Evolutionary conservation across 2,888 invertebrate genomes (phyloP).

Genomic region (Antheraea yamamai): DNA sequence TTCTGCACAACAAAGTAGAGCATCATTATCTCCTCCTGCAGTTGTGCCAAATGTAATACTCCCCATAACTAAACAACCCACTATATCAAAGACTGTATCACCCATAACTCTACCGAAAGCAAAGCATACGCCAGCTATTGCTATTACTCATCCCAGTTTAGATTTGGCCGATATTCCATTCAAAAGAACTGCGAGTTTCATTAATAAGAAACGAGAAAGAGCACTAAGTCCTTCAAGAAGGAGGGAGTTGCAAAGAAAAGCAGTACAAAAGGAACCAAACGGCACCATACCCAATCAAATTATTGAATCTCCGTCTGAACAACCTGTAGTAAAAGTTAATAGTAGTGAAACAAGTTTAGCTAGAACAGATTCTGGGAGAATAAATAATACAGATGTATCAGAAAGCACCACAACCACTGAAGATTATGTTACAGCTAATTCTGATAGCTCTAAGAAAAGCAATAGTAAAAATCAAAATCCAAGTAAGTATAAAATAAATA

Average conservation of each 20-base stretch:
- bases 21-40: constrained; percentile 74
- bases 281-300: constrained; percentile 67
- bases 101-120: constrained; percentile 57
- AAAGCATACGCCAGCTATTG: constrained; percentile 79
- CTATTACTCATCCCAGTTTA: constrained; percentile 81
- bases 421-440: constrained; percentile 93
- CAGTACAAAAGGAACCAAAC: constrained; percentile 70
- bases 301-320: constrained; percentile 64
- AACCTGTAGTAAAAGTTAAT: constrained; percentile 57
- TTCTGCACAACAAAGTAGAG: constrained; percentile 56
- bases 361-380: constrained; percentile 87
- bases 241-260: constrained; percentile 72
- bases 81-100: constrained; percentile 61
- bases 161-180: constrained; percentile 75
- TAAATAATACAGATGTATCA: constrained; percentile 89
- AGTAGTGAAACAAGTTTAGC: constrained; percentile 80
- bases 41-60: constrained; percentile 69
- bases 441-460: constrained; percentile 87
- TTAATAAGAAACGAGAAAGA: constrained; percentile 77
- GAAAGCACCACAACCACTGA: constrained; percentile 93
- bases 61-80: constrained; percentile 77
- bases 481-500: constrained; percentile 52
- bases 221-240: constrained; percentile 77
- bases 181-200: constrained; percentile 76
- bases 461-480: constrained; percentile 72